Conservation (phyloP, 1,140 invertebrate species). For the Drosophila cardini region DNA sequence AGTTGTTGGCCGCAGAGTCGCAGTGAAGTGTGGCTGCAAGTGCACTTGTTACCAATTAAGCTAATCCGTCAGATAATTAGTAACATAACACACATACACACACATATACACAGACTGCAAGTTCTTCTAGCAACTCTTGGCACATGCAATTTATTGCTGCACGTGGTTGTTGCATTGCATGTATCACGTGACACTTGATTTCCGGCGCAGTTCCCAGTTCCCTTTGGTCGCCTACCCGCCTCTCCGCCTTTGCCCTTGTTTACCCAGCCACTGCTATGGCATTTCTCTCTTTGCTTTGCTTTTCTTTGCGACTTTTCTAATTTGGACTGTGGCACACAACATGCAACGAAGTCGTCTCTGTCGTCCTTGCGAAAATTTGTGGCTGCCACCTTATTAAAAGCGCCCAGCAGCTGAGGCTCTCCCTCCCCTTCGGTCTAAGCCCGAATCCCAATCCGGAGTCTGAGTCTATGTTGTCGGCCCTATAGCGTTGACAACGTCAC, state of each 20-base stretch:
- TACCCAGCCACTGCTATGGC: conserved; percentile 8
- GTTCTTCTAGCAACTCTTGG: conserved; percentile 51
- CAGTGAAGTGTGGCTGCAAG: conserved; percentile 79
- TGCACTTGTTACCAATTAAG: conserved; percentile 83
- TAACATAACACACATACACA: conserved; percentile 76
- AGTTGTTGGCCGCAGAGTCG: conserved; percentile 78
- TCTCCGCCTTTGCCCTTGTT: conserved; percentile 7
- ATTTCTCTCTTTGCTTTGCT: conserved; percentile 65
- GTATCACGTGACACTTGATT: conserved; percentile 82
- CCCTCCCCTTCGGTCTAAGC: background rate
- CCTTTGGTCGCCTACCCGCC: background rate
- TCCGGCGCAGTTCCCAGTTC: conserved; percentile 59
- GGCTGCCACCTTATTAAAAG: conserved; percentile 81
- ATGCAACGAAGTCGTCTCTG: conserved; percentile 69
- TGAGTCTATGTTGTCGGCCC: background rate
- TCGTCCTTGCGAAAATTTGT: conserved; percentile 77
- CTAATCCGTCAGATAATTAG: conserved; percentile 83
- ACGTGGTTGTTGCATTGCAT: conserved; percentile 82
- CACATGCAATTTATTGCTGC: conserved; percentile 81
- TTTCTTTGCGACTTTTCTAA: conserved; percentile 82
- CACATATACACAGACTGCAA: conserved; percentile 30
- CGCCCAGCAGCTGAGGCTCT: conserved; percentile 76
- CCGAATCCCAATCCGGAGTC: conserved; percentile 21
- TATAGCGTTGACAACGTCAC: conserved; percentile 38
- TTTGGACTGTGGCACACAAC: conserved; percentile 79